Evolutionary conservation across 2,888 invertebrate species (phyloP), one percentile per base, ranked within the genome.

Genomic region (Lordiphosa andalusiaca): DNA sequence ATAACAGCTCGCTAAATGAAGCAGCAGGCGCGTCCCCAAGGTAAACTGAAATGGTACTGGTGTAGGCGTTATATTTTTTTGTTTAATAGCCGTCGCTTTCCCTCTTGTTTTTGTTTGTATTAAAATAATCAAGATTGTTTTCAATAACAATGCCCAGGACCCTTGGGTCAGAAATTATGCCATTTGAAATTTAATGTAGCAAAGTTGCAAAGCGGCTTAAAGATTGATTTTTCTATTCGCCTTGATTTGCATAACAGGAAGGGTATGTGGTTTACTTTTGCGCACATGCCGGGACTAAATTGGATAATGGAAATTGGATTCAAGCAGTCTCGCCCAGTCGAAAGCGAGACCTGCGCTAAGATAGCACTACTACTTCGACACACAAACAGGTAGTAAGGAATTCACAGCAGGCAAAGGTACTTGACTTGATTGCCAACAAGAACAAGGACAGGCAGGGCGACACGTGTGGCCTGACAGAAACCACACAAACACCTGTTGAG

Each of bases 241-340:
- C 21, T 42, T 42, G 9, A 23, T 23, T 25, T 25, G 6, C 6
- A 25, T 6, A 25, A 6, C 6, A 49, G 69, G 62, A 69, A 67
- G 54, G 54, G 58, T 51, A 39, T 50, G 40, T 42, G 33, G 57
- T 52, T 77, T 73, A 64, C 70, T 83, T 76, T 73, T 80, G 76
- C 81, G 54, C 64, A 62, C 70, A 81, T 73, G 64, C 42, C 69
- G 66, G 71, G 81, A 76, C 71, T 62, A 84, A 77, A 77, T 77
- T 84, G 84, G 68, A 84, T 77, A 77, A 80, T 83, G 77, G 77
- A 77, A 77, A 83, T 83, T 83, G 84, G 77, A 76, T 83, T 80
- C 60, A 12, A 62, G 49, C 41, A 21, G 44, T 41, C 44, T 62
- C 36, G 59, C 36, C 61, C 39, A 60, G 70, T 48, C 57, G 54